A percentile compares a stretch with the other conserved stretches of the same genome.
Conservation (phyloP, 2,797 vertebrate genomes). For the Danio choprae region DNA sequence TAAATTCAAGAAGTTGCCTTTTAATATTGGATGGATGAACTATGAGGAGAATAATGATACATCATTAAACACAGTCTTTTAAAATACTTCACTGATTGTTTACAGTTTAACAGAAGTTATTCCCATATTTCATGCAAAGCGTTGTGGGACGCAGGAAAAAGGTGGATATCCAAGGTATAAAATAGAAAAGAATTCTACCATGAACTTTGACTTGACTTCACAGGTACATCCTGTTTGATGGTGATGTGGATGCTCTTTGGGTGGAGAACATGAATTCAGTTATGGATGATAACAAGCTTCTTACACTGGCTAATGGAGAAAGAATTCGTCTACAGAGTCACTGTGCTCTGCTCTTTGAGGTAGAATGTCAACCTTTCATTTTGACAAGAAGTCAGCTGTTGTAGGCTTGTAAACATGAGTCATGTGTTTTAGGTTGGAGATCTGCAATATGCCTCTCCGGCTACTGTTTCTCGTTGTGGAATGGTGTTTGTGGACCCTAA, state of each 20-base stretch:
- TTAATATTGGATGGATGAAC: too few species aligned
- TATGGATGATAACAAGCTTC: slow-evolving; percentile 97
- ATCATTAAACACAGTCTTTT: too few species aligned
- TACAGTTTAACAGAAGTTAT: too few species aligned
- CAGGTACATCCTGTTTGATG: slow-evolving; percentile 97
- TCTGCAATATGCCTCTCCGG: slow-evolving; percentile 94
- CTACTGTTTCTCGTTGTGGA: slow-evolving; percentile 95
- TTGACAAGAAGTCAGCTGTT: neutral
- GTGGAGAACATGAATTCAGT: slow-evolving; percentile 99
- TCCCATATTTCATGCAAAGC: too few species aligned
- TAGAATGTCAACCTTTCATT: slow-evolving; percentile 53
- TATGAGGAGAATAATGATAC: too few species aligned
- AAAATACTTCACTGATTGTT: too few species aligned
- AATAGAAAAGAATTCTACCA: neutral
- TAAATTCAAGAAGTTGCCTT: too few species aligned
- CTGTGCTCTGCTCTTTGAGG: slow-evolving; percentile 96
- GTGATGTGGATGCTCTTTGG: slow-evolving; percentile 98
- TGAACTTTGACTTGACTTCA: neutral
- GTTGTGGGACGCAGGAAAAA: too few species aligned
- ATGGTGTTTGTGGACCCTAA: slow-evolving; percentile 99
- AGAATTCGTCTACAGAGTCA: slow-evolving; percentile 91
- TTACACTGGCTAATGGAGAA: slow-evolving; percentile 96
- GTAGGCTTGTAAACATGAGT: neutral
- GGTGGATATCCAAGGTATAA: neutral
- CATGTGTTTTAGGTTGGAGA: slow-evolving; percentile 88